phyloP scores from a whole-genome alignment of 2,888 invertebrate species.

The Erannis defoliaria region DNA sequence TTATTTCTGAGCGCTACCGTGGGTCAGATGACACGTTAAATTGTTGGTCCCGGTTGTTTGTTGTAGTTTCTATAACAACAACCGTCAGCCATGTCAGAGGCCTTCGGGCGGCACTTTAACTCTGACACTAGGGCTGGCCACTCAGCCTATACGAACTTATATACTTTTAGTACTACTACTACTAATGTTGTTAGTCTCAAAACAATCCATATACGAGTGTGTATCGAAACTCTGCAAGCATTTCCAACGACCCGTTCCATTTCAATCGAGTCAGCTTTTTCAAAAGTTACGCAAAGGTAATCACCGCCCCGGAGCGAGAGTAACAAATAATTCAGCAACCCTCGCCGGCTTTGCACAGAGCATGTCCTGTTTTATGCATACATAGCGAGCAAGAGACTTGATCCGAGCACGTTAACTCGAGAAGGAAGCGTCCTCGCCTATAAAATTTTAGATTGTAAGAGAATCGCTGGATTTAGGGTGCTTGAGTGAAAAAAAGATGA shows the following conservation, averaged over 20 bases:
- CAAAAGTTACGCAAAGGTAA: constrained; percentile 37
- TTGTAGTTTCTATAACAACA: too few relatives aligned
- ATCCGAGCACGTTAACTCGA: constrained; percentile 31
- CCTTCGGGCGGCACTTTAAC: too few relatives aligned
- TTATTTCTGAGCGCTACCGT: too few relatives aligned
- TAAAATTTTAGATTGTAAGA: constrained; percentile 45
- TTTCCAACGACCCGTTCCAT: not conserved
- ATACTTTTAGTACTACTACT: too few relatives aligned
- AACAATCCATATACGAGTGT: not conserved
- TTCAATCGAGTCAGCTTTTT: constrained; percentile 28
- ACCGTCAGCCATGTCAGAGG: too few relatives aligned
- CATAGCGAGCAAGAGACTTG: constrained; percentile 38
- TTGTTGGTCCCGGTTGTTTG: too few relatives aligned
- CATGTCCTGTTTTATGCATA: constrained; percentile 43
- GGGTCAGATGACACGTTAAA: too few relatives aligned
- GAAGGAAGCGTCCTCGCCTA: constrained; percentile 36
- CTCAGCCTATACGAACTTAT: too few relatives aligned
- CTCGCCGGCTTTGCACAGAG: constrained; percentile 38
- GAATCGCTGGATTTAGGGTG: constrained; percentile 41
- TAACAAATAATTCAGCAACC: constrained; percentile 42
- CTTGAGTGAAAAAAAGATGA: constrained; percentile 46
- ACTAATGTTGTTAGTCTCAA: not conserved
- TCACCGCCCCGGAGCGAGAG: constrained; percentile 36
- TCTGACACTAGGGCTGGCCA: too few relatives aligned
- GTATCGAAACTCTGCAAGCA: not conserved